Evolutionary conservation across 2,888 invertebrate species (phyloP).

Genomic region (Pyrochroa serraticornis): DNA sequence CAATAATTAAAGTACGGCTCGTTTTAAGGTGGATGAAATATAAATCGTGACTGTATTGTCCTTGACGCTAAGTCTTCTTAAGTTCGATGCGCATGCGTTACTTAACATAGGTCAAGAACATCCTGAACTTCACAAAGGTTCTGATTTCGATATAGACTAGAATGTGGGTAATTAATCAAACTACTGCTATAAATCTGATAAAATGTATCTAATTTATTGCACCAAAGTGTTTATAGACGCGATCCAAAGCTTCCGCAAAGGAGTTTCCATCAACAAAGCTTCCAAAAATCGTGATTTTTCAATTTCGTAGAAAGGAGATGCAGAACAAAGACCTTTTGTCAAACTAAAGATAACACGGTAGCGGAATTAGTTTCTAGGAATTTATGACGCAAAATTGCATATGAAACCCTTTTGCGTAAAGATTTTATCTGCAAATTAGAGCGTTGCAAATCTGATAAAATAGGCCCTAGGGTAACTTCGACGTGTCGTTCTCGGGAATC

Average conservation of each 20-base stretch:
- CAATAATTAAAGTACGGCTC: too few species aligned
- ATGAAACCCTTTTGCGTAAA: too few species aligned
- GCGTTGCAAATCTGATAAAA: too few species aligned
- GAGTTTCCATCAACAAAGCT: background rate
- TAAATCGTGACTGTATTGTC: constrained; percentile 27
- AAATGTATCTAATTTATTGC: constrained; percentile 10
- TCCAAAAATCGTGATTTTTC: too few species aligned
- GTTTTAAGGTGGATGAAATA: background rate
- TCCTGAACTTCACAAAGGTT: constrained; percentile 19
- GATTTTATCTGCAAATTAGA: too few species aligned
- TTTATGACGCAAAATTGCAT: too few species aligned
- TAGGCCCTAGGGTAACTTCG: too few species aligned
- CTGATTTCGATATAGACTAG: constrained; percentile 21
- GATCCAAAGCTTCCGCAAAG: constrained; percentile 4
- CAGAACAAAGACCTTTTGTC: too few species aligned
- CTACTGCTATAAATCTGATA: constrained; percentile 3
- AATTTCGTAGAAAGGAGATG: too few species aligned
- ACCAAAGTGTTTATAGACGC: background rate
- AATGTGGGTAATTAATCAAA: constrained; percentile 13
- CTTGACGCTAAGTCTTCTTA: constrained; percentile 18
- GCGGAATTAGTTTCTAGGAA: too few species aligned
- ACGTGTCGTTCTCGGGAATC: too few species aligned
- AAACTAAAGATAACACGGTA: too few species aligned
- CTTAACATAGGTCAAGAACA: constrained; percentile 30
- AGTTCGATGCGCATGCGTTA: constrained; percentile 16